phyloP scores from a whole-genome alignment of 92 coral and sea anemone species.

The Palythoa grandis region DNA sequence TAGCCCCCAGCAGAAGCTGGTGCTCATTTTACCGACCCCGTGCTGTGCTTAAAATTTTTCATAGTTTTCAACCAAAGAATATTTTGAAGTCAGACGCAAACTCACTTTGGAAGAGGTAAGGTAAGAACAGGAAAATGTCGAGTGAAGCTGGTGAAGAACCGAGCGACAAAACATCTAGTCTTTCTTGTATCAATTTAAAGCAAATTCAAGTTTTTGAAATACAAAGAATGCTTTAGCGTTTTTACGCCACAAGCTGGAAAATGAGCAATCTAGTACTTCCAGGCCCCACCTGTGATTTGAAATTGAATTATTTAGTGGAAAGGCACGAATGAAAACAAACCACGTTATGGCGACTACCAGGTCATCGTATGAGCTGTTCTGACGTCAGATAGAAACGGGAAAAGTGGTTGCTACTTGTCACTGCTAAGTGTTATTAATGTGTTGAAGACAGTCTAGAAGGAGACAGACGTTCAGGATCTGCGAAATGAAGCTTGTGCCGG shows the following conservation, averaged over 20 bases:
- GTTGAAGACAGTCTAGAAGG: neutral
- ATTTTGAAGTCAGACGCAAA: too few species aligned
- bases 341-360: constrained; percentile 35
- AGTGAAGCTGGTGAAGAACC: too few species aligned
- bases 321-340: constrained; percentile 33
- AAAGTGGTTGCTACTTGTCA: neutral
- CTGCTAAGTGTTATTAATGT: neutral
- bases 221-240: neutral
- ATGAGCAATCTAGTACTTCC: neutral
- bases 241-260: neutral
- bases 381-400: constrained; percentile 24
- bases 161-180: too few species aligned
- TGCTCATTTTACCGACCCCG: too few species aligned
- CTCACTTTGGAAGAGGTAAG: too few species aligned
- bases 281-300: constrained; percentile 14
- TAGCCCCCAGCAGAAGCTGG: too few species aligned
- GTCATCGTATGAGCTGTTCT: constrained; percentile 13
- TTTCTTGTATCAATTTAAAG: too few species aligned
- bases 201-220: neutral
- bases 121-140: neutral
- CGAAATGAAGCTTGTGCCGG: constrained; percentile 32
- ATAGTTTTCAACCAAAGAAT: too few species aligned
- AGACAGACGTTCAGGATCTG: neutral
- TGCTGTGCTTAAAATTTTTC: too few species aligned
- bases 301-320: constrained; percentile 21